Evolutionary conservation across 2,113 vertebrate genomes (phyloP), one percentile per base, ranked within the genome.

Genomic region (Mus musculus): DNA sequence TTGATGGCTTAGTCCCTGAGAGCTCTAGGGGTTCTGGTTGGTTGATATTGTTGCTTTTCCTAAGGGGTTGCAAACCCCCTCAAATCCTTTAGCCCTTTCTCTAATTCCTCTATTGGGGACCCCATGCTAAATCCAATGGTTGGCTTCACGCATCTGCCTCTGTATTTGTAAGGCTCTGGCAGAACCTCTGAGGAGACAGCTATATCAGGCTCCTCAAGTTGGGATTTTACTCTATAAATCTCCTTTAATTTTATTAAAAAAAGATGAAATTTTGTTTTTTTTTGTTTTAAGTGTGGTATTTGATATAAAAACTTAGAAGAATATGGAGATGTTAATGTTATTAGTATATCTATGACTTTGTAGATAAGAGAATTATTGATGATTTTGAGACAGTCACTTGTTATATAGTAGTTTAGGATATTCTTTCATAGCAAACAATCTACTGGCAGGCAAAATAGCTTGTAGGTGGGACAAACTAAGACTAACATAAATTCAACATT

Each of bases 341-440:
- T 33, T 36, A 65, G 22, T 46, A 59, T 77, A 19, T 90, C 6
- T 69, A 39, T 76, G 61, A 24, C 9, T 78, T 93, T 89, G 6
- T 69, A 93, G n/a, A 19, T 61, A 81, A 88, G 46, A 81, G 4
- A 56, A 63, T 89, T 33, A 46, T 20, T 69, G 12, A 76, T 49
- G 22, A 87, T n/a, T 89, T 77, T 87, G 39, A 93, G 46, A 91
- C 92, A 95, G 30, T 36, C 19, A 67, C 1, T 65, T 91, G 19
- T 72, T 46, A 86, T 91, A 76, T 78, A 86, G 20, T 77, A 10
- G 63, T 54, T 95, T 76, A 72, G 33, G 33, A 76, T 67, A 42
- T 5, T 72, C 26, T 46, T 90, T 94, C 49, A 73, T 52, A 92
- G 67, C 16, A 72, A 96, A 61, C 8, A 88, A 65, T 88, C 75